Percentiles rank a stretch among this genome's conserved stretches.
Conservation (phyloP, 92 coral and sea anemone genomes). For the Pocillopora grandis region DNA sequence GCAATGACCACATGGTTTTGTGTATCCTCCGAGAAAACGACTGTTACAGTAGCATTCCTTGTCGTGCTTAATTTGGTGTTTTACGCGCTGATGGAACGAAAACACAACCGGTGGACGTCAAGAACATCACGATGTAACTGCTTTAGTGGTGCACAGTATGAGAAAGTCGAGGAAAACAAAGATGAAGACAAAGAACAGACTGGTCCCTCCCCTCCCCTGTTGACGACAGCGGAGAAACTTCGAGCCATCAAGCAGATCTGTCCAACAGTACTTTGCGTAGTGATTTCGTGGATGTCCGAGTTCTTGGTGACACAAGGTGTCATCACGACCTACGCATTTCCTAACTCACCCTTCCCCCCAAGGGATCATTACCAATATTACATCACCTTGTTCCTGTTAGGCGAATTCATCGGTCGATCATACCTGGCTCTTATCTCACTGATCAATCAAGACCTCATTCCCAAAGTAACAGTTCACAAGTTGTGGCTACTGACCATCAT, state of each 20-base stretch:
- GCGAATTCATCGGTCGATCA: constrained; percentile 59
- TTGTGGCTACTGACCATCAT: constrained; percentile 50
- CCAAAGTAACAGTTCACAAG: constrained; percentile 42
- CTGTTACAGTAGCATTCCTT: constrained; percentile 48
- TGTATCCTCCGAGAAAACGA: constrained; percentile 51
- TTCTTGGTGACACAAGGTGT: constrained; percentile 59
- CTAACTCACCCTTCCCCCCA: constrained; percentile 67
- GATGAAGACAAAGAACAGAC: background rate
- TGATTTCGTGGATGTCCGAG: constrained; percentile 61
- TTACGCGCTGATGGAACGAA: constrained; percentile 58
- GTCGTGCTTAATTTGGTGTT: constrained; percentile 40
- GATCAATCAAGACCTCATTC: constrained; percentile 38
- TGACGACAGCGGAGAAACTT: constrained; percentile 45
- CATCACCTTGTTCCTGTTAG: constrained; percentile 49
- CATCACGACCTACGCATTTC: constrained; percentile 58
- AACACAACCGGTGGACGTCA: constrained; percentile 29
- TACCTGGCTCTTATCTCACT: constrained; percentile 48
- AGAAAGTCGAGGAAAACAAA: constrained; percentile 28
- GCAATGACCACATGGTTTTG: constrained; percentile 69
- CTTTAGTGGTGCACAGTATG: constrained; percentile 28
- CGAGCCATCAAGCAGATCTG: constrained; percentile 42
- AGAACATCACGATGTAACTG: background rate
- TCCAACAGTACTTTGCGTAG: constrained; percentile 46
- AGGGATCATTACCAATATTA: constrained; percentile 65
- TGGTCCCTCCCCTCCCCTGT: constrained; percentile 1